A percentile compares a stretch with the other conserved stretches of the same genome.
phyloP scores from a whole-genome alignment of 1,140 invertebrate genomes.

The Achroia grisella region DNA sequence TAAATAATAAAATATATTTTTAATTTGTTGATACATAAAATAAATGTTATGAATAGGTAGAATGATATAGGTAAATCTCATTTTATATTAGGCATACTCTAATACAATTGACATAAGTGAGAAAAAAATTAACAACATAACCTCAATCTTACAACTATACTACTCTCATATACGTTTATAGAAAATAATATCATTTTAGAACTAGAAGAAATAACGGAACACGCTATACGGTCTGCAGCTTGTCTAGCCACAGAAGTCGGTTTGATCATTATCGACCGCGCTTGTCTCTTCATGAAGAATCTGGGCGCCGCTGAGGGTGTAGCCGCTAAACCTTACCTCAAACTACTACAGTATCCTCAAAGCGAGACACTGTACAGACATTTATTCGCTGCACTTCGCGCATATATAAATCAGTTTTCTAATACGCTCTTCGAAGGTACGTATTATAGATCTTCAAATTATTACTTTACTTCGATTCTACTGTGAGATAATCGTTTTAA shows the following conservation, averaged over 20 bases:
- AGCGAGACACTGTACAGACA: slow-evolving; percentile 93
- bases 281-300: slow-evolving; percentile 89
- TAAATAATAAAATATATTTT: too few species aligned
- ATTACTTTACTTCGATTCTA: too few species aligned
- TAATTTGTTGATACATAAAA: too few species aligned
- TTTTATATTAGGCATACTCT: too few species aligned
- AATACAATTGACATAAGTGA: too few species aligned
- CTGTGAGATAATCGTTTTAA: too few species aligned
- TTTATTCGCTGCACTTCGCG: slow-evolving; percentile 90
- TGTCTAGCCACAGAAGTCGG: slow-evolving; percentile 94
- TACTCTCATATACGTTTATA: background rate
- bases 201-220: slow-evolving; percentile 75
- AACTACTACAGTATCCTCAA: slow-evolving; percentile 90
- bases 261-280: slow-evolving; percentile 87
- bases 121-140: too few species aligned
- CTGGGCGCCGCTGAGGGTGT: slow-evolving; percentile 84
- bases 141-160: too few species aligned
- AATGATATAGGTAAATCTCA: too few species aligned
- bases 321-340: slow-evolving; percentile 86
- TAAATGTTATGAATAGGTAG: too few species aligned
- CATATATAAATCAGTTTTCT: slow-evolving; percentile 94
- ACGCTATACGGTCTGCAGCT: slow-evolving; percentile 85
- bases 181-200: slow-evolving; percentile 50
- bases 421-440: slow-evolving; percentile 86
- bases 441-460: too few species aligned